phyloP scores from a whole-genome alignment of 2,888 invertebrate genomes.

The Callyntrura guangdongensis region DNA sequence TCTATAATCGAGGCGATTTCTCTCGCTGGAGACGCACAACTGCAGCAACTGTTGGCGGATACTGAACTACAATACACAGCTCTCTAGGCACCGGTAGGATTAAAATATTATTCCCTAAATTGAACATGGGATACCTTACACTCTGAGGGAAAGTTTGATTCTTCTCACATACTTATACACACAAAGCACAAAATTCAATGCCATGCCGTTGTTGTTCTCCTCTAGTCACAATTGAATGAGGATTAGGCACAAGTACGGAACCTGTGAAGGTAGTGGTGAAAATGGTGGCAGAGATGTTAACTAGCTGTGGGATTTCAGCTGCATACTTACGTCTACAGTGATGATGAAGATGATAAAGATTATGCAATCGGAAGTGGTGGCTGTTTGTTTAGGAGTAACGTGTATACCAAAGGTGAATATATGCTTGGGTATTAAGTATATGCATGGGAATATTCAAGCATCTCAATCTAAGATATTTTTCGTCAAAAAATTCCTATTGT shows the following conservation, averaged over 20 bases:
- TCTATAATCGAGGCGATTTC: not conserved
- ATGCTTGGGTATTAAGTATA: not conserved
- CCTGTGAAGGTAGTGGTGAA: not conserved
- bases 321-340: not conserved
- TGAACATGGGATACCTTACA: slow-evolving; percentile 14
- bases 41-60: not conserved
- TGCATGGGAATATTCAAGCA: not conserved
- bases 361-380: slow-evolving; percentile 38
- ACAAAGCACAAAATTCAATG: not conserved
- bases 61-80: not conserved
- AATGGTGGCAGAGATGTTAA: not conserved
- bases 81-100: slow-evolving; percentile 43
- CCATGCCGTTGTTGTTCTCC: not conserved
- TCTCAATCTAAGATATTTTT: not conserved
- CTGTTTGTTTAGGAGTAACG: not conserved
- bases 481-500: not conserved
- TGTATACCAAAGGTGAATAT: not conserved
- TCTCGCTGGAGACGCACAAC: not conserved
- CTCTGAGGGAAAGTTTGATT: slow-evolving; percentile 33
- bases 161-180: not conserved
- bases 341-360: slow-evolving; percentile 37
- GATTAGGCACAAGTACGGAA: not conserved
- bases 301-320: not conserved
- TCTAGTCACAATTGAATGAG: not conserved
- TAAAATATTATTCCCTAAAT: slow-evolving; percentile 27